Base-by-base conservation (phyloP, 1,140 invertebrate genomes). In the Amyelois transitella region DNA sequence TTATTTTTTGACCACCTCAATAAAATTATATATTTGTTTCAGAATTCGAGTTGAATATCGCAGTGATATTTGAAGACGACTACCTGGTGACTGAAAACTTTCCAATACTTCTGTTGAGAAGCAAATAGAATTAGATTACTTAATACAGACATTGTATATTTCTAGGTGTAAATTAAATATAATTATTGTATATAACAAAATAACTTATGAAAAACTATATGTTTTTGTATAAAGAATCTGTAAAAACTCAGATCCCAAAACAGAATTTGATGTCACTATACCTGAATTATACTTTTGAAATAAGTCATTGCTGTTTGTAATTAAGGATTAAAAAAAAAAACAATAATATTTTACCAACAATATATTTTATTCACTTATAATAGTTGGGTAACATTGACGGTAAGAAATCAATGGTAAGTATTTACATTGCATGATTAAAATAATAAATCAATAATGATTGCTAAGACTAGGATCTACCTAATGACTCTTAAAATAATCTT, bases 21-120 rank as follows among this genome's bases (percentile, higher is more conserved):
- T n/a, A n/a, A n/a, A n/a, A n/a, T 54, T 8, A 28, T 47, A 74
- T 82, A n/a, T 77, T 81, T 77, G 77, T 93, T 94, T 58, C 91
- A 98, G 97, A 99, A 84, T 99, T 99, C 90, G 97, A 99, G 89
- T 89, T 99, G 0, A 99, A 99, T 85, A 91, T 99, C 52, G 95
- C 98, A 0, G 91, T 99, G 18, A 92, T 98, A 28, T 98, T 99
- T 77, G 93, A 96, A 76, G 95, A 98, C 83, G 96, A 98, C 73
- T 95, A 97, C 81, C 90, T 98, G 21, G 94, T 98, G 6, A 97
- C 96, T n/a, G 97, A 99, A 90, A 99, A 98, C 77, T 98, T 99
- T 86, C 96, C 96, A 19, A 95, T 98, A 59, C 91, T 94, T 62
- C 83, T 97, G 43, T 91, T 91, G 21, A 89, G 94, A 55, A 74